These are phyloP conservation scores for Caenorhabditis parvicauda DNA, from an alignment of 2,888 invertebrate genomes.

Conservation along the genomic window DNA sequence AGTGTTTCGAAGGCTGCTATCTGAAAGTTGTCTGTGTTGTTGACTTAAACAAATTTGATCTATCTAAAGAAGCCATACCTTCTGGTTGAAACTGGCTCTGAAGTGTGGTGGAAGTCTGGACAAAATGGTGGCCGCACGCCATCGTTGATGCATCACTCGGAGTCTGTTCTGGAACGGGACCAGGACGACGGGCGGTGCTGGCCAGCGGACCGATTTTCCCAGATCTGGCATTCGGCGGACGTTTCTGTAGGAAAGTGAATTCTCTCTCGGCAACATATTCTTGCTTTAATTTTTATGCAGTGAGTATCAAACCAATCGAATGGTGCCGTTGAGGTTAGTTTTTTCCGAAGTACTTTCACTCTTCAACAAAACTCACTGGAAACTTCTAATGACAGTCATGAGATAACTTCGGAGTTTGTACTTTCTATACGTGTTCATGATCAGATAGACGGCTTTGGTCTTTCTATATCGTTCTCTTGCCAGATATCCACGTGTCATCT, in stretches of 20 bases:
- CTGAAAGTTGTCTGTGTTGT: slow-evolving; percentile 23
- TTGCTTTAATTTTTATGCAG: background rate
- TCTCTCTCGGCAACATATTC: background rate
- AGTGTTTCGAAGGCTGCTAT: slow-evolving; percentile 76
- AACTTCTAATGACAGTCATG: slow-evolving; percentile 70
- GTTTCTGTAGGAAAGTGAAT: slow-evolving; percentile 30
- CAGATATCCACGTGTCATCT: slow-evolving; percentile 78
- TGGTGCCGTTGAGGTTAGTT: background rate
- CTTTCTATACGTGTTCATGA: slow-evolving; percentile 78
- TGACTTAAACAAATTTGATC: background rate
- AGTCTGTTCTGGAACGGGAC: slow-evolving; percentile 68
- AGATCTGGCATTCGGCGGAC: slow-evolving; percentile 74
- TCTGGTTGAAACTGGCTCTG: slow-evolving; percentile 16
- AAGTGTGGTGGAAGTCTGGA: slow-evolving; percentile 50
- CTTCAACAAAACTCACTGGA: slow-evolving; percentile 65
- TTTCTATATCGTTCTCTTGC: slow-evolving; percentile 79
- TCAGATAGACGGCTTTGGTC: slow-evolving; percentile 80
- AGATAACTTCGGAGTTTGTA: slow-evolving; percentile 78
- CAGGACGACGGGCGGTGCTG: slow-evolving; percentile 75
- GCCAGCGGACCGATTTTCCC: slow-evolving; percentile 81
- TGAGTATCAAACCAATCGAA: background rate
- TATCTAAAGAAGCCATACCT: background rate
- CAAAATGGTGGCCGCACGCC: slow-evolving; percentile 52
- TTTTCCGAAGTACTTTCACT: background rate
- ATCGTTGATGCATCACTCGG: slow-evolving; percentile 44